A percentile compares a stretch with the other conserved stretches of the same genome.
phyloP scores from a whole-genome alignment of 92 coral and sea anemone species.

The Parazoanthus swiftii region DNA sequence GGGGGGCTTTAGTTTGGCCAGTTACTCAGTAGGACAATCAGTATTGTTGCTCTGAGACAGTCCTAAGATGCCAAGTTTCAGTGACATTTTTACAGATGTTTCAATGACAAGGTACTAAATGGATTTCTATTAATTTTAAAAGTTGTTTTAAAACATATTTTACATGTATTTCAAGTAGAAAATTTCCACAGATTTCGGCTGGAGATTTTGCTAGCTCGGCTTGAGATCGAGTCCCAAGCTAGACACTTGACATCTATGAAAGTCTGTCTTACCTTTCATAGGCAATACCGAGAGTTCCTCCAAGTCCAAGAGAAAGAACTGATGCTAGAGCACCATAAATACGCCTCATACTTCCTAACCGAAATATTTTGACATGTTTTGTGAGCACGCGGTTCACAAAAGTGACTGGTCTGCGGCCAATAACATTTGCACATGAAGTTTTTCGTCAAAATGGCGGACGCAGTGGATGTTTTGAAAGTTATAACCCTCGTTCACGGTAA shows the following conservation, averaged over 20 bases:
- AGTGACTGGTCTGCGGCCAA: slow-evolving; percentile 16
- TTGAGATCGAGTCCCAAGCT: too few species aligned
- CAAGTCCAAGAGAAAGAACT: slow-evolving; percentile 57
- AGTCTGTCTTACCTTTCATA: slow-evolving; percentile 56
- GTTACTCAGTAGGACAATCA: too few species aligned
- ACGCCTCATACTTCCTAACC: slow-evolving; percentile 46
- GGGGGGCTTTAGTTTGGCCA: too few species aligned
- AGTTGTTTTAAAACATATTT: too few species aligned
- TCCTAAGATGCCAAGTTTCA: too few species aligned
- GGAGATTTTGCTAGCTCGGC: too few species aligned
- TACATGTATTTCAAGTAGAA: too few species aligned
- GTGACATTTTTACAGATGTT: too few species aligned
- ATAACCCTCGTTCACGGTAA: slow-evolving; percentile 73
- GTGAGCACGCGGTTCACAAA: background rate
- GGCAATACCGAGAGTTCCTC: slow-evolving; percentile 62
- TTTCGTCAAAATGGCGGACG: slow-evolving; percentile 51
- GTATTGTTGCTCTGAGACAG: too few species aligned
- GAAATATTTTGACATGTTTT: background rate
- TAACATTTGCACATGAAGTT: background rate
- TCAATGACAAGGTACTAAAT: too few species aligned
- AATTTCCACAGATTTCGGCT: too few species aligned
- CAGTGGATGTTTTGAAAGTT: slow-evolving; percentile 47
- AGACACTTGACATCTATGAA: background rate
- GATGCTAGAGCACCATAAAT: slow-evolving; percentile 44
- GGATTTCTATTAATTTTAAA: too few species aligned